phyloP scores from a whole-genome alignment of 2,888 invertebrate genomes.

The Drosophila fungiperda region DNA sequence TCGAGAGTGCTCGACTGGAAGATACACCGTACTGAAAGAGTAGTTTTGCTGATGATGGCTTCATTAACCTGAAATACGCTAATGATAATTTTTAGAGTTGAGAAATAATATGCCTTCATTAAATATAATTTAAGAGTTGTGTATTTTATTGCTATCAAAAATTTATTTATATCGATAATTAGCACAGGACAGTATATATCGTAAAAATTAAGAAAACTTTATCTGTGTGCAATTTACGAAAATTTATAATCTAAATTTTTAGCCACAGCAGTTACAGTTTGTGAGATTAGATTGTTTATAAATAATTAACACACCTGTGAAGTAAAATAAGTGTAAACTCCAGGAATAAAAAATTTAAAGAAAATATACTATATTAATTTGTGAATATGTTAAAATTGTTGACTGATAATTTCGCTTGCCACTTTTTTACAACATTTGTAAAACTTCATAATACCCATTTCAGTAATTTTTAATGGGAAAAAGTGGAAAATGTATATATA shows the following conservation, averaged over 20 bases:
- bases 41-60: background rate
- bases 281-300: background rate
- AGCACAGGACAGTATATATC: background rate
- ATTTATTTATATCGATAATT: background rate
- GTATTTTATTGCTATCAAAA: background rate
- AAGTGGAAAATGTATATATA: constrained; percentile 1
- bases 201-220: background rate
- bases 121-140: background rate
- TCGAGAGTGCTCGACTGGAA: background rate
- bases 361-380: background rate
- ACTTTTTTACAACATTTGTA: background rate
- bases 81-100: background rate
- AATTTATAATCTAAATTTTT: background rate
- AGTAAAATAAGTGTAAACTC: background rate
- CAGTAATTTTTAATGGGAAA: background rate
- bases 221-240: background rate
- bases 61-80: background rate
- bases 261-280: background rate
- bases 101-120: background rate
- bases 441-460: background rate
- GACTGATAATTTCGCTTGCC: background rate
- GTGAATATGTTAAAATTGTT: background rate
- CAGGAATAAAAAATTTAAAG: background rate
- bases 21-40: background rate
- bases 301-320: background rate